phyloP scores from a whole-genome alignment of 2,113 vertebrate genomes.

The Centrocercus urophasianus region DNA sequence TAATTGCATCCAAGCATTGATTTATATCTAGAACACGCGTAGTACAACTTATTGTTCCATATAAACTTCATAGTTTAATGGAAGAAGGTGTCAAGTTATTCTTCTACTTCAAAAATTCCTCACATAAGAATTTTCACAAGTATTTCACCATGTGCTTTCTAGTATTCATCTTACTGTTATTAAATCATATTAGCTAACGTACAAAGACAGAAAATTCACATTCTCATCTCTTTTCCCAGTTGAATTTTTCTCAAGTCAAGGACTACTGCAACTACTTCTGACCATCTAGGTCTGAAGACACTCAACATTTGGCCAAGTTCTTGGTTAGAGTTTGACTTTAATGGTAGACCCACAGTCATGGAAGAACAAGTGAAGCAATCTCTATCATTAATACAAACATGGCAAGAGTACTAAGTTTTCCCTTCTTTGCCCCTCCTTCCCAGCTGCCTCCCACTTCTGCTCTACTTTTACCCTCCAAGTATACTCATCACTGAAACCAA shows the following conservation, averaged over 20 bases:
- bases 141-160: background rate
- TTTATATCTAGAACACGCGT: background rate
- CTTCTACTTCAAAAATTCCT: background rate
- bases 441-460: background rate
- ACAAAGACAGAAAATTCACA: background rate
- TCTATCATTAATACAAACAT: background rate
- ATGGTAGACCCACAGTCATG: fast-evolving
- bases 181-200: background rate
- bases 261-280: background rate
- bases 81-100: background rate
- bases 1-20: fast-evolving
- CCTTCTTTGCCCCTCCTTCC: background rate
- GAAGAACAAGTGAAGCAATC: background rate
- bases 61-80: background rate
- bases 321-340: background rate
- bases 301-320: background rate
- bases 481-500: background rate
- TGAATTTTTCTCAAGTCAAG: background rate
- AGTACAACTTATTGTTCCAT: background rate
- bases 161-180: background rate
- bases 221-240: background rate
- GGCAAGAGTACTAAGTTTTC: background rate
- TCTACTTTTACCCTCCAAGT: background rate
- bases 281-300: background rate
- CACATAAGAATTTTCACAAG: background rate